Evolutionary conservation across 2,113 vertebrate genomes (phyloP), one percentile per base, ranked within the genome.

Genomic region (Muscicapa adusta): DNA sequence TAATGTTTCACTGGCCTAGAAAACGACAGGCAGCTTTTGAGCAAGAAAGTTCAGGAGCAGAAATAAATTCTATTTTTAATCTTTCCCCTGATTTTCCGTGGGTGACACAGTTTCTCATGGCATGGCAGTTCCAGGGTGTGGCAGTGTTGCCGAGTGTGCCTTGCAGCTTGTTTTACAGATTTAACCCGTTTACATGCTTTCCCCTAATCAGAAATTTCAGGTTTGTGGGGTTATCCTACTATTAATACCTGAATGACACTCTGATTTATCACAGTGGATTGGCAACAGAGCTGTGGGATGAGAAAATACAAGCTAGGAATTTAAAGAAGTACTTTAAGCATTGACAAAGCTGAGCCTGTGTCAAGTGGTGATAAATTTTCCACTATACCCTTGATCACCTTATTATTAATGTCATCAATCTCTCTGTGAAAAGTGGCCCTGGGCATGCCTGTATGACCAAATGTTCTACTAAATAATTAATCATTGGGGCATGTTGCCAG

Each of bases 341-440:
- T 60, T 89, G 86, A 45, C 40, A 85, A 83, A 83, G 51, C 78
- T 45, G 67, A 88, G 47, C 51, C 56, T 25, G n/a, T 89, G 78
- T 91, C 87, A 94, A 92, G 76, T 18, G 76, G 57, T 93, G 67
- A 91, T 94, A 83, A 95, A 97, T 95, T 89, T 85, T 88, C 66
- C 71, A 26, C 62, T 58, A 7, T 33, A 48, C 9, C 67, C 72
- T 77, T 63, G 47, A 63, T 91, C 82, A 91, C 81, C 63, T 83
- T 74, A 51, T 94, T 95, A 91, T 93, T 91, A 93, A 93, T 38
- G 60, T 77, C 90, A 95, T 97, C 88, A 91, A 83, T 96, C 91
- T 96, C 68, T 66, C 51, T 45, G n/a, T 53, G 57, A 80, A 60
- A 92, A 85, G 77, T 76, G 60, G 61, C 94, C 86, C 48, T 62